A percentile compares a stretch with the other conserved stretches of the same genome.
phyloP scores from a whole-genome alignment of 2,797 vertebrate species.

The Aeoliscus strigatus region DNA sequence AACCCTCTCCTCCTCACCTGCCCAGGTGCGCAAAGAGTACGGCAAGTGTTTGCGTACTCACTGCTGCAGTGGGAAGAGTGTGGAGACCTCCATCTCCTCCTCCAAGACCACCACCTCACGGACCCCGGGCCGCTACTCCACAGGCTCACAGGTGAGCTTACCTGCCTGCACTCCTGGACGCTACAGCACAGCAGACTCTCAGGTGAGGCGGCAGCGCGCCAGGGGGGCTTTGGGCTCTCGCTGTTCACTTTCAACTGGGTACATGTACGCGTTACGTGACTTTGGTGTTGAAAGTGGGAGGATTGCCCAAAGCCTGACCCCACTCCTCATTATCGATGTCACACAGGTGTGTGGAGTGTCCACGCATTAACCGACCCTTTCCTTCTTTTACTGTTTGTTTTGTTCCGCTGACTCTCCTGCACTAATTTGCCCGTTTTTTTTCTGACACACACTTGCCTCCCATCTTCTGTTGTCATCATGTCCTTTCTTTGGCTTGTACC shows the following conservation, averaged over 20 bases:
- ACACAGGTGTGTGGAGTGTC: constrained; percentile 27
- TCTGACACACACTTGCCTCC: constrained; percentile 29
- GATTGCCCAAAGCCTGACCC: constrained; percentile 43
- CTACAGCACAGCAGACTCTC: constrained; percentile 75
- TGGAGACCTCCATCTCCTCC: constrained; percentile 93
- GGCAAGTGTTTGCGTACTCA: constrained; percentile 95
- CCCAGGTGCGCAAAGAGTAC: constrained; percentile 94
- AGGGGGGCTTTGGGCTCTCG: constrained; percentile 47
- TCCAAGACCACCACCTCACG: constrained; percentile 95
- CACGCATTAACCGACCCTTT: constrained; percentile 44
- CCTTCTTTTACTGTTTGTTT: constrained; percentile 24
- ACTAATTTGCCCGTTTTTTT: constrained; percentile 51
- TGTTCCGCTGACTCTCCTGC: constrained; percentile 35
- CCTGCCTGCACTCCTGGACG: constrained; percentile 73
- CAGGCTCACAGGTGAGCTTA: constrained; percentile 95
- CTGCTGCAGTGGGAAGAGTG: constrained; percentile 96
- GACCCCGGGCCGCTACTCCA: constrained; percentile 93
- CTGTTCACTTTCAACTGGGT: constrained; percentile 42
- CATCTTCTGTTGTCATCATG: constrained; percentile 22
- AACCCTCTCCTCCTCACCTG: not conserved
- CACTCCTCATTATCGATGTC: constrained; percentile 24
- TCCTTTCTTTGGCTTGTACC: constrained; percentile 5
- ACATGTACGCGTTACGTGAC: not conserved
- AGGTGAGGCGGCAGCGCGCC: constrained; percentile 65
- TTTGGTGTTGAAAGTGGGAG: constrained; percentile 52